A percentile compares a stretch with the other conserved stretches of the same genome.
Evolutionary conservation across 2,113 vertebrate genomes (phyloP).

Genomic region (Rhinopomastus cyanomelas): DNA sequence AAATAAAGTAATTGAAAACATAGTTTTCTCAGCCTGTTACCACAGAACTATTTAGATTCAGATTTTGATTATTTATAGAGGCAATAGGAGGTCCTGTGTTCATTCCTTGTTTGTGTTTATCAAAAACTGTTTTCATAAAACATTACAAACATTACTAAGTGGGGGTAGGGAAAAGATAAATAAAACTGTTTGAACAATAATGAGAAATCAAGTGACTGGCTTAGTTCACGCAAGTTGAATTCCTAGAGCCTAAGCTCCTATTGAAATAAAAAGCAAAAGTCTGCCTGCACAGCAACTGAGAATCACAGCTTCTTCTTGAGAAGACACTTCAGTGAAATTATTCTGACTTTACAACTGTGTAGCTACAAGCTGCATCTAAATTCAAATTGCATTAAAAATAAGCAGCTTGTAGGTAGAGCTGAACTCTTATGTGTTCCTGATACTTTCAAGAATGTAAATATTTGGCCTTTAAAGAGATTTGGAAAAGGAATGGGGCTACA

Average conservation of each 20-base stretch:
- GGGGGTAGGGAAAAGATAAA: constrained; percentile 2
- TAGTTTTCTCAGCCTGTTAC: constrained; percentile 48
- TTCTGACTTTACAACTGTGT: not conserved
- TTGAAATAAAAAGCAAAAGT: not conserved
- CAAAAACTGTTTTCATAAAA: constrained; percentile 46
- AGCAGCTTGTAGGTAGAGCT: not conserved
- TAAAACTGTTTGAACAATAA: constrained; percentile 26
- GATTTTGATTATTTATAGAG: constrained; percentile 49
- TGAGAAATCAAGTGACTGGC: not conserved
- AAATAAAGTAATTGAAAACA: constrained; percentile 48
- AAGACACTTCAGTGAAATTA: not conserved
- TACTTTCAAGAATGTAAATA: not conserved
- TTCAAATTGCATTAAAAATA: not conserved
- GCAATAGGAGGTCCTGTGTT: constrained; percentile 40
- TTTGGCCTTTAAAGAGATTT: not conserved
- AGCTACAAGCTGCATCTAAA: not conserved
- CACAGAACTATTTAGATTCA: constrained; percentile 34
- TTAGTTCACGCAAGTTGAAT: constrained; percentile 4
- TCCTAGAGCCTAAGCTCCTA: not conserved
- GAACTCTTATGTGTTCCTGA: not conserved
- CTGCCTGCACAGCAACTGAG: not conserved
- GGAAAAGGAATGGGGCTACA: not conserved
- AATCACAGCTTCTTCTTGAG: not conserved
- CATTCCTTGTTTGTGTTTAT: not conserved
- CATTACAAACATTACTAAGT: constrained; percentile 34